Base-by-base conservation (phyloP, 2,113 vertebrate genomes). In the Limanda limanda region DNA sequence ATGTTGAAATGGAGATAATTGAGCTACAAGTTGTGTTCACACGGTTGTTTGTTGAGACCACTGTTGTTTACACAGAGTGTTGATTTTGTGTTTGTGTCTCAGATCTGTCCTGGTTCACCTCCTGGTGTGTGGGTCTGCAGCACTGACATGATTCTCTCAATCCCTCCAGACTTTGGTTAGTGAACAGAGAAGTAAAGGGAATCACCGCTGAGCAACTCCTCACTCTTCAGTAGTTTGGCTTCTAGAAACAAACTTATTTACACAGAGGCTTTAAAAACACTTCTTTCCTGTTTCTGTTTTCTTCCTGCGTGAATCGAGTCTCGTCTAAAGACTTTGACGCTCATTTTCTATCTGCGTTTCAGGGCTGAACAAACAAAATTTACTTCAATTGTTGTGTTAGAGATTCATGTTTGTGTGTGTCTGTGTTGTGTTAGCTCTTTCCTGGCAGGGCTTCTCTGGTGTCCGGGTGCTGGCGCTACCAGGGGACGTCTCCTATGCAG, bases 71-170 rank as follows among this genome's bases (percentile, higher is more conserved):
- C 40, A 13, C 40, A 42, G 40, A 42, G 11, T 42, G 40, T 42
- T 13, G 40, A 3, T 21, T 17, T 11, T 17, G 13, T 54, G 2
- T 18, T 54, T 3, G 2, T 17, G 31, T 1, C 15, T 5, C 92
- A 99, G 98, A 87, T 99, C 57, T 97, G 97, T 23, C 93, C 93
- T 0, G 96, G 96, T 5, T 97, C 95, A 79, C 97, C 97, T 0
- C 96, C 97, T 0, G 98, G 97, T 0, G 94, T 98, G 25, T 99
- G 98, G 98, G 95, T 99, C 72, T 97, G 97, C 93, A 98, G 98
- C 92, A 99, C 97, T 0, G 97, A 99, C 86, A 96, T 96, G 96
- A 93, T 97, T 71, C 93, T 99, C 66, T 91, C 80, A 0, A 21
- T 99, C 40, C 96, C 96, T 1, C 69, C 83, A 0, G 61, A 86